A percentile compares a stretch with the other conserved stretches of the same genome.
Conservation (phyloP, 2,797 vertebrate genomes). For the Squalus acanthias region DNA sequence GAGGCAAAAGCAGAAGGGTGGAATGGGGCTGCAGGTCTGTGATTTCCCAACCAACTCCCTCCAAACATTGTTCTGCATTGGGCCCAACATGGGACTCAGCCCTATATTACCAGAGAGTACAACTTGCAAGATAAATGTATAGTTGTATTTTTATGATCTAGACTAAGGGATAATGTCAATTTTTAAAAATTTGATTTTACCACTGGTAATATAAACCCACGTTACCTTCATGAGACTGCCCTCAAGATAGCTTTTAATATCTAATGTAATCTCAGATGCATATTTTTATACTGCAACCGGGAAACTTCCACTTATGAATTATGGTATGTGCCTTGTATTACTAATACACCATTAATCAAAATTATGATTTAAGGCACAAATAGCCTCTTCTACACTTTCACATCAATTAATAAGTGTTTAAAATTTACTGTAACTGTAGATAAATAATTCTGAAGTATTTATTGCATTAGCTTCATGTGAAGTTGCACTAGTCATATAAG, state of each 20-base stretch:
- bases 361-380: not conserved
- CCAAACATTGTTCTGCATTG: not conserved
- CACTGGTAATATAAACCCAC: not conserved
- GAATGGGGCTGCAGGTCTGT: not conserved
- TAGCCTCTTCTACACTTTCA: not conserved
- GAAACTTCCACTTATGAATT: not conserved
- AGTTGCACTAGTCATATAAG: not conserved
- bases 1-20: not conserved
- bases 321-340: not conserved
- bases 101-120: not conserved
- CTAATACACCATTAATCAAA: not conserved
- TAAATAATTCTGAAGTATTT: constrained; percentile 7
- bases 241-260: not conserved
- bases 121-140: not conserved
- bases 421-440: not conserved
- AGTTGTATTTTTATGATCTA: not conserved
- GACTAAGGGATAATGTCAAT: not conserved
- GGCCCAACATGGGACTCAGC: not conserved
- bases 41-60: not conserved
- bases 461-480: not conserved
- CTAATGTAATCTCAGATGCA: not conserved
- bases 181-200: not conserved
- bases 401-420: not conserved
- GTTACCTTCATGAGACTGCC: no score
- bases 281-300: not conserved